phyloP scores from a whole-genome alignment of 1,140 invertebrate species.

The Trissolcus basalis region DNA sequence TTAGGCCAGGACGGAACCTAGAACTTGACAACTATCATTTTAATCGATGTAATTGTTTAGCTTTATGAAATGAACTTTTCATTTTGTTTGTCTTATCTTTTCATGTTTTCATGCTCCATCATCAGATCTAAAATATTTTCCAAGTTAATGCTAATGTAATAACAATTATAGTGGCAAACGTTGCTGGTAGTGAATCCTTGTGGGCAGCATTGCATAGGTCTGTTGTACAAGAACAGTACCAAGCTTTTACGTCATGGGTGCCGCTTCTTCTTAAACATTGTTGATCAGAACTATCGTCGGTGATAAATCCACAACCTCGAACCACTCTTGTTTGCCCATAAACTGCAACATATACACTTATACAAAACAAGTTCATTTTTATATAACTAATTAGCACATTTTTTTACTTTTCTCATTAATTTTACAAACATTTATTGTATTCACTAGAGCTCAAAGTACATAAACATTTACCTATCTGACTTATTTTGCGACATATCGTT shows the following conservation, averaged over 20 bases:
- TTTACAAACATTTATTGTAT: too few relatives aligned
- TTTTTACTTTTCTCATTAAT: too few relatives aligned
- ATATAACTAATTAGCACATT: too few relatives aligned
- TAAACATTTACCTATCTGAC: slow-evolving; percentile 80
- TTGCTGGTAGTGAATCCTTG: slow-evolving; percentile 33
- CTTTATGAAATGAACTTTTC: slow-evolving; percentile 20
- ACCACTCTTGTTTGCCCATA: slow-evolving; percentile 84
- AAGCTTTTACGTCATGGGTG: slow-evolving; percentile 83
- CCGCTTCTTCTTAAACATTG: slow-evolving; percentile 81
- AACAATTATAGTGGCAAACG: slow-evolving; percentile 11
- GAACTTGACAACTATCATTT: slow-evolving; percentile 26
- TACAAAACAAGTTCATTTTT: too few relatives aligned
- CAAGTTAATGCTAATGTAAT: slow-evolving; percentile 23
- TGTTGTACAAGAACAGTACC: slow-evolving; percentile 85
- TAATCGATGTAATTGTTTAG: slow-evolving; percentile 10
- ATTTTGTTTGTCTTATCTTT: slow-evolving; percentile 32
- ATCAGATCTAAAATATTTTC: slow-evolving; percentile 28
- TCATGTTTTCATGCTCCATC: slow-evolving; percentile 1
- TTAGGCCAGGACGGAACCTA: slow-evolving; percentile 46
- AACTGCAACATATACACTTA: too few relatives aligned
- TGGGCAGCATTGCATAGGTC: slow-evolving; percentile 83
- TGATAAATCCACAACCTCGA: slow-evolving; percentile 84
- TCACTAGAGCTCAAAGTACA: background rate
- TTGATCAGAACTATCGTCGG: slow-evolving; percentile 78
- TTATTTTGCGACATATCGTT: slow-evolving; percentile 86